Conservation (phyloP, 1,140 invertebrate genomes). For the Magallana angulata region DNA sequence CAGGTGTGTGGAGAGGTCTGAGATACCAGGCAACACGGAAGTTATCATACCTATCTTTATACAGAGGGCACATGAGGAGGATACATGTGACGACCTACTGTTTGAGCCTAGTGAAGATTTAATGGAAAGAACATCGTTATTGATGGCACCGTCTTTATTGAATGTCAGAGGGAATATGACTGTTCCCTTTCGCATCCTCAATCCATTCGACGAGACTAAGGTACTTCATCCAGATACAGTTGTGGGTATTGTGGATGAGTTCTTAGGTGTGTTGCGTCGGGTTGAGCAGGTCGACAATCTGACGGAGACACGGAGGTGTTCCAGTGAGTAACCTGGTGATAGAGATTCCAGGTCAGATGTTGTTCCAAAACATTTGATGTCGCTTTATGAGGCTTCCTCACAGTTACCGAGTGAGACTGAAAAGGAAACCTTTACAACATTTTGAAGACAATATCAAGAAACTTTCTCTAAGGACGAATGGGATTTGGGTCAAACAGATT, state of each 20-base stretch:
- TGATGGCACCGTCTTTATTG: not conserved
- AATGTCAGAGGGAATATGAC: not conserved
- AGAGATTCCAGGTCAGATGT: not conserved
- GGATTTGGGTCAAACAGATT: no score
- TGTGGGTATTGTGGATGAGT: not conserved
- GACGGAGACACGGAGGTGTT: not conserved
- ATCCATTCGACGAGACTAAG: not conserved
- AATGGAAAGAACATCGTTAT: not conserved
- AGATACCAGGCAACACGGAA: not conserved
- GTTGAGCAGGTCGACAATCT: not conserved
- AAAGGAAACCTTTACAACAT: not conserved
- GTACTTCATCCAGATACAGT: not conserved
- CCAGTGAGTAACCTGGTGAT: not conserved
- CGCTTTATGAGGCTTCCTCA: not conserved
- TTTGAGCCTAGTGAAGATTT: not conserved
- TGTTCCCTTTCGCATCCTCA: not conserved
- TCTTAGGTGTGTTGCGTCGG: not conserved
- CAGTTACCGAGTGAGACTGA: not conserved
- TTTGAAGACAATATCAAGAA: not conserved
- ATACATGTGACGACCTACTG: not conserved
- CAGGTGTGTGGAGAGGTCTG: conserved; percentile 4
- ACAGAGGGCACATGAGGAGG: not conserved
- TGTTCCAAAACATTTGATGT: not conserved
- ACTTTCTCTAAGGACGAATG: conserved; percentile 15
- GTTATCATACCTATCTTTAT: not conserved